Conservation (phyloP, 1,140 invertebrate genomes). For the Panagrolaimus sp. region DNA sequence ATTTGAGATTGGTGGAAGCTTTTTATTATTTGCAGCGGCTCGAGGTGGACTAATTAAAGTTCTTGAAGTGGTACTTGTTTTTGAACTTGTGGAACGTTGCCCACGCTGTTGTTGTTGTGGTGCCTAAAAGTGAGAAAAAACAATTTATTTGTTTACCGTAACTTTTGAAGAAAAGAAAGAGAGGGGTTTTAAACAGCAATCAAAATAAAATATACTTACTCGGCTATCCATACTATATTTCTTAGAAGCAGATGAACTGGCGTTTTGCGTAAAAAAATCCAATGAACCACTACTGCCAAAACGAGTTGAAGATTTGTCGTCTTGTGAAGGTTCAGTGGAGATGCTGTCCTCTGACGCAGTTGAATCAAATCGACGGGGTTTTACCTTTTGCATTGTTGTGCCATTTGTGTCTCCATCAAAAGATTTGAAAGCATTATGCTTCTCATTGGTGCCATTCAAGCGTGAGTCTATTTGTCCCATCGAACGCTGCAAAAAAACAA, state of each 20-base stretch:
- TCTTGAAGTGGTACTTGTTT: conserved; percentile 16
- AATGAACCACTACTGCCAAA: conserved; percentile 24
- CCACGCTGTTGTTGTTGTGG: conserved; percentile 11
- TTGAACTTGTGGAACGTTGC: conserved; percentile 19
- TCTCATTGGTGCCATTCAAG: conserved; percentile 11
- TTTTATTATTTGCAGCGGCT: conserved; percentile 4
- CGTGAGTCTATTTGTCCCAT: conserved; percentile 17
- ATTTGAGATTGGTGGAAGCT: conserved; percentile 19
- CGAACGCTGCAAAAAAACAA: conserved; percentile 11
- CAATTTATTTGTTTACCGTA: no score
- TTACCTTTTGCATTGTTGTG: conserved; percentile 10
- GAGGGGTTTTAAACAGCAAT: background rate
- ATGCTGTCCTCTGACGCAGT: conserved; percentile 25
- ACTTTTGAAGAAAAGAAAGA: background rate
- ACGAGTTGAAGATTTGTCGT: conserved; percentile 19
- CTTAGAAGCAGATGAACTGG: conserved; percentile 13
- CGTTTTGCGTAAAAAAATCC: conserved; percentile 14
- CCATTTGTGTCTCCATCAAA: conserved; percentile 5
- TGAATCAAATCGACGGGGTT: conserved; percentile 22
- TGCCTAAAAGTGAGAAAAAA: background rate
- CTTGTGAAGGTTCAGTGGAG: conserved; percentile 14
- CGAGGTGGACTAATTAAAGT: conserved; percentile 22
- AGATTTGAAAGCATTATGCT: background rate
- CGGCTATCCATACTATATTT: conserved; percentile 2
- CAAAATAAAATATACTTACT: background rate